Evolutionary conservation across 2,797 vertebrate genomes (phyloP), one percentile per base, ranked within the genome.

Genomic region (Crax fasciolata): DNA sequence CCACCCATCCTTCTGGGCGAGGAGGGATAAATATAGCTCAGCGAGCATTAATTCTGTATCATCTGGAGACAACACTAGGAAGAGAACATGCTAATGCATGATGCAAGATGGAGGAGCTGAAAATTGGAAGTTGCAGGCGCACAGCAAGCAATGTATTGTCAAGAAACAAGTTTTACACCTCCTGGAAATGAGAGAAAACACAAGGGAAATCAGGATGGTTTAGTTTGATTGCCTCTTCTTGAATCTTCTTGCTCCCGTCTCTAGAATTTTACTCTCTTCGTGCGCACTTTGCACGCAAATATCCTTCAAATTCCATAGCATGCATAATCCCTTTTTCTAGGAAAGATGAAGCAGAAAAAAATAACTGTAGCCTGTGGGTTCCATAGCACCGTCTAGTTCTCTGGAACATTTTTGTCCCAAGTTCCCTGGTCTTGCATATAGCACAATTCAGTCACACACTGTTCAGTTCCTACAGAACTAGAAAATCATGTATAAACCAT

Each of bases 1-100:
- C 93, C 85, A 91, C 94, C 93, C 85, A 82, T 92, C 91, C 91
- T 95, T 95, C 91, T 93, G 93, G 85, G 88, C 4, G 13, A 95
- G 77, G 55, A 94, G 76, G 67, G 52, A 76, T 89, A 96, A 94
- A 89, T 75, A 71, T 68, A 96, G 74, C 81, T 86, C 90, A 94
- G 63, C 52, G 77, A 87, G 59, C 39, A 87, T 91, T 94, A 96
- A 90, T 94, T 86, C 77, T 88, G 59, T 79, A 79, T 90, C 79
- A 54, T 86, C 70, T 88, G 48, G 74, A 91, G 55, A 89, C 72
- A 75, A 66, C 32, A 51, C 51, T 62, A 90, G 66, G 38, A 89
- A 92, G 63, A 92, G 51, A 93, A 77, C 58, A 77, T 1, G 6
- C 77, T 80, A 25, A 55, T 51, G 51, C 76, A 81, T 62, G 85